Evolutionary conservation across 2,797 vertebrate species (phyloP).

Genomic region (Mus minutoides): DNA sequence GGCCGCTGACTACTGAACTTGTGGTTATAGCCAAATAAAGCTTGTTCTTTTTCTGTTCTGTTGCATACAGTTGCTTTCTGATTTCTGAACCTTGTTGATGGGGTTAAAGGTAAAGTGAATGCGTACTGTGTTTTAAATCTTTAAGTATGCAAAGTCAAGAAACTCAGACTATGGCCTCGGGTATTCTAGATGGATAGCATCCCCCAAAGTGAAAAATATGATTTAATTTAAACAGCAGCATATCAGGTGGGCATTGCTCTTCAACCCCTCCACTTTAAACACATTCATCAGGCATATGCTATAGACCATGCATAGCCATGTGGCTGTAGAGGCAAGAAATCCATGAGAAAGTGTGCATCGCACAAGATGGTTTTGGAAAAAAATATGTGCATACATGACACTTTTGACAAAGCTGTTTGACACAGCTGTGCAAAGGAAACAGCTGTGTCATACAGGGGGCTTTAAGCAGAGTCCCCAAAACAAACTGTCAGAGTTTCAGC

Average conservation of each 20-base stretch:
- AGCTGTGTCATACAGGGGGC: conserved; percentile 60
- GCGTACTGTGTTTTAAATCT: conserved; percentile 55
- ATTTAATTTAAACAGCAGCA: conserved; percentile 57
- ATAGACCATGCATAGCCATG: conserved; percentile 53
- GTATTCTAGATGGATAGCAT: not conserved
- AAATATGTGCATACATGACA: conserved; percentile 56
- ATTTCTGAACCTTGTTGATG: conserved; percentile 38
- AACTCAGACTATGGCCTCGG: not conserved
- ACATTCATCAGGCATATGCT: conserved; percentile 65
- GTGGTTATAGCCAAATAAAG: not conserved
- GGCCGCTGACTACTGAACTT: not conserved
- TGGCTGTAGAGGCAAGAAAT: conserved; percentile 58
- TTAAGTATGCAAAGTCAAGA: conserved; percentile 39
- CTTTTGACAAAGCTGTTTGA: conserved; percentile 72
- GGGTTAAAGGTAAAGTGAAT: not conserved
- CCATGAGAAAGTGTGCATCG: conserved; percentile 56
- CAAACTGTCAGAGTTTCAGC: conserved; percentile 68
- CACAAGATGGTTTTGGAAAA: conserved; percentile 39
- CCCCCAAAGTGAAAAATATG: conserved; percentile 61
- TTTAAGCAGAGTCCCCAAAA: conserved; percentile 60
- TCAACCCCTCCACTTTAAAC: conserved; percentile 46
- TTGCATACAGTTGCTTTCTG: not conserved
- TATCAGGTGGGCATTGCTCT: conserved; percentile 56
- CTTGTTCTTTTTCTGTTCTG: not conserved
- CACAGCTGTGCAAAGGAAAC: conserved; percentile 63